These are phyloP conservation scores for Leucophenga maculata DNA, from an alignment of 2,888 invertebrate species.

Conservation along the genomic window DNA sequence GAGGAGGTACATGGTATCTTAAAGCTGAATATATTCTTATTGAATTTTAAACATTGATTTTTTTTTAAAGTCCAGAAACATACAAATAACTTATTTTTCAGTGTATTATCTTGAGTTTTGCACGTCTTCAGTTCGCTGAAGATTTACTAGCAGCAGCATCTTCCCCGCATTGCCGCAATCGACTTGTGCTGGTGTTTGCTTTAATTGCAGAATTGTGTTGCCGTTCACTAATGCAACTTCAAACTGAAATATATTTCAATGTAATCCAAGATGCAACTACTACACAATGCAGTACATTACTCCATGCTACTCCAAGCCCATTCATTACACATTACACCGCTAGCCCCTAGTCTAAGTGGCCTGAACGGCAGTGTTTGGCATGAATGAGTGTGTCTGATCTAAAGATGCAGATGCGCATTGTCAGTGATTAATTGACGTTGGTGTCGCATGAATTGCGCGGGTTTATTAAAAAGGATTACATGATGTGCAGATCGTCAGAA, in stretches of 20 bases:
- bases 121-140: no score
- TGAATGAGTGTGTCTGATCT: slow-evolving; percentile 10
- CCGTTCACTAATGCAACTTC: slow-evolving; percentile 4
- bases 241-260: slow-evolving; percentile 4
- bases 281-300: no score
- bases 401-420: slow-evolving; percentile 35
- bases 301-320: no score
- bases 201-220: slow-evolving; percentile 61
- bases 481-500: slow-evolving; percentile 37
- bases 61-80: no score
- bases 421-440: slow-evolving; percentile 57
- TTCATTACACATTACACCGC: background rate
- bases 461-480: slow-evolving; percentile 60
- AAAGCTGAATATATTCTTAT: no score
- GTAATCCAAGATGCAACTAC: background rate
- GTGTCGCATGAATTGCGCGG: slow-evolving; percentile 58
- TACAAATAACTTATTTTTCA: no score
- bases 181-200: slow-evolving; percentile 37
- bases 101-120: no score
- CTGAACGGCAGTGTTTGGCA: background rate
- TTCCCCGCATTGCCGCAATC: background rate
- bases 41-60: no score
- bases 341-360: background rate
- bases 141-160: no score
- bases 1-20: no score